These are phyloP conservation scores for Alligator mississippiensis DNA, from an alignment of 2,113 vertebrate species.

Conservation along the genomic window DNA sequence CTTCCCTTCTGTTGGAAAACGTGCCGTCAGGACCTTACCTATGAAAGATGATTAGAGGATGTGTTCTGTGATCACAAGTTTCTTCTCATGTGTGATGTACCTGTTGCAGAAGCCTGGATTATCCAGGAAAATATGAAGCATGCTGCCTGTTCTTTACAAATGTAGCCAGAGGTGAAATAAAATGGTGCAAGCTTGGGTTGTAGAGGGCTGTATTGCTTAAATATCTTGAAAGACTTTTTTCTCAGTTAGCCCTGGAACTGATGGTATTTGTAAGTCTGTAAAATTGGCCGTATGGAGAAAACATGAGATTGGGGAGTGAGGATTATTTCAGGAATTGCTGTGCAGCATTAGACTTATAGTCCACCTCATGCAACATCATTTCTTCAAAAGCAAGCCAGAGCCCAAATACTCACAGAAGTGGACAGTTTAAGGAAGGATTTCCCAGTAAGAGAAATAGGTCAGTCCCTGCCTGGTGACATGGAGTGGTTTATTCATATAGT, in stretches of 20 bases:
- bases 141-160: not conserved
- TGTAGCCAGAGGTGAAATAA: conserved; percentile 5
- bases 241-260: not conserved
- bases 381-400: not conserved
- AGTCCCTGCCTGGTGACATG: not conserved
- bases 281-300: not conserved
- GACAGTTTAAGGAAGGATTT: not conserved
- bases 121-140: not conserved
- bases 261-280: accelerated
- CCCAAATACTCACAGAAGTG: not conserved
- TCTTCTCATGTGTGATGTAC: not conserved
- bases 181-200: not conserved
- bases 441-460: not conserved
- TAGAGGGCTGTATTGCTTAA: not conserved
- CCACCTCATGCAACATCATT: accelerated
- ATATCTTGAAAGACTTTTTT: not conserved
- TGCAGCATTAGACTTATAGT: not conserved
- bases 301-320: not conserved
- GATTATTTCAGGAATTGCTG: not conserved
- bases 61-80: not conserved
- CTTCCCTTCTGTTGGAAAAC: conserved; percentile 19
- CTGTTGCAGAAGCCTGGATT: not conserved
- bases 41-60: not conserved
- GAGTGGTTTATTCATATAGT: too few species aligned
- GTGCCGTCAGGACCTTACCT: not conserved